Conservation (phyloP, 1,140 invertebrate genomes). For the Cryptotermes secundus region DNA sequence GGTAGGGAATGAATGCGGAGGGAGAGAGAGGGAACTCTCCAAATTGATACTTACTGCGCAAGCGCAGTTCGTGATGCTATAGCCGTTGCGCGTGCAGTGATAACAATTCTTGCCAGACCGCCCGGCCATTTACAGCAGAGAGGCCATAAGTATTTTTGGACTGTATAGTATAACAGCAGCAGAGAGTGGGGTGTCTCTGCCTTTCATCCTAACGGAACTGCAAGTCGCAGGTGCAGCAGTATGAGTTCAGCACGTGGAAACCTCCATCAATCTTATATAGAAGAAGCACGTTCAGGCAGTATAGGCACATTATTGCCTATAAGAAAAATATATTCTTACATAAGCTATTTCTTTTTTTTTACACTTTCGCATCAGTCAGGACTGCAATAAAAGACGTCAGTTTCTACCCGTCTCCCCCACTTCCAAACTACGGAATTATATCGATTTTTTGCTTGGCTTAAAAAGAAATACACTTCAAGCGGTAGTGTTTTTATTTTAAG, state of each 20-base stretch:
- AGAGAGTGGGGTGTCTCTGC: too few species aligned
- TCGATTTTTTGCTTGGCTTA: not conserved
- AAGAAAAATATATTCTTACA: not conserved
- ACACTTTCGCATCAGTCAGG: not conserved
- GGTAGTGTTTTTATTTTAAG: not conserved
- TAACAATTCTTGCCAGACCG: too few species aligned
- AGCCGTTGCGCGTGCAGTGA: too few species aligned
- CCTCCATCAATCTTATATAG: not conserved
- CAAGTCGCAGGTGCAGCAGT: too few species aligned
- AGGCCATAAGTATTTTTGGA: too few species aligned
- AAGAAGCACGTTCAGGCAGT: not conserved
- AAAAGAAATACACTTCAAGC: not conserved
- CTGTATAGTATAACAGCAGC: too few species aligned
- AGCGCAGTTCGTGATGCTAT: too few species aligned
- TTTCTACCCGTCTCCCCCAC: not conserved
- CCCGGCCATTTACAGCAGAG: too few species aligned
- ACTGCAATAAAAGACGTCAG: not conserved
- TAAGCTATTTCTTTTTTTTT: not conserved
- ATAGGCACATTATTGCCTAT: not conserved
- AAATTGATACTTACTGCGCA: too few species aligned
- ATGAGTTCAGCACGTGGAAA: not conserved
- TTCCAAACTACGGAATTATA: not conserved
- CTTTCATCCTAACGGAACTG: too few species aligned
- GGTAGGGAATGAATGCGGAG: too few species aligned
- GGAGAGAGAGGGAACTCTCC: too few species aligned